Base-by-base conservation (phyloP, 2,888 invertebrate species). In the Julus scanicus region DNA sequence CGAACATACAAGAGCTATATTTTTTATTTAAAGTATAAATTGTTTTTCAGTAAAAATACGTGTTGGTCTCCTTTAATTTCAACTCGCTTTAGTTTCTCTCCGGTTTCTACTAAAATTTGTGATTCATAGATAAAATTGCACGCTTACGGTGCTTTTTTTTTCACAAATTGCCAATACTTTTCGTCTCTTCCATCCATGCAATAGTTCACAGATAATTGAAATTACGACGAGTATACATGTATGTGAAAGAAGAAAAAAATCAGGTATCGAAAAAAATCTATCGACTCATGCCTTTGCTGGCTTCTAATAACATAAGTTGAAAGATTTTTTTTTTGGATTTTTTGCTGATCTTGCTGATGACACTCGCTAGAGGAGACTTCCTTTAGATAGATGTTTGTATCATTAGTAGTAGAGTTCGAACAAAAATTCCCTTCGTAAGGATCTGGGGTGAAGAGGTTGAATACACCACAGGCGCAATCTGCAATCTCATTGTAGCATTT, bases 341-440 rank as follows among this genome's bases (percentile, higher is more conserved):
- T 71, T 71, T 71, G 71, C 71, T 71, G 71, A 71, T 71, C 20
- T 71, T 71, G 71, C 71, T 71, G 71, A 71, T 71, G 71, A 71
- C 71, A 71, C 71, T 71, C 29, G 71, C 71, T 71, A 71, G 71
- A 71, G 71, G 71, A 71, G 71, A 71, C 71, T 71, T 71, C 71
- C 71, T 71, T 29, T 71, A 53, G 71, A 71, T 71, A 71, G 71
- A 71, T 20, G 71, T 29, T 71, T 9, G 71, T 71, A 71, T 71
- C 71, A 71, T 71, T 71, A 71, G 71, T 29, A 20, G 20, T 71
- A 29, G 71, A 20, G 71, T 71, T 71, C 20, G 71, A 71, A 71
- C 71, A 71, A 71, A 71, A 71, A 71, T 71, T 71, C 71, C 71
- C 71, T 71, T 20, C 71, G 71, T 29, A 6, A 20, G 29, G 71